Evolutionary conservation across 2,797 vertebrate species (phyloP).

Genomic region (Myotis myotis): DNA sequence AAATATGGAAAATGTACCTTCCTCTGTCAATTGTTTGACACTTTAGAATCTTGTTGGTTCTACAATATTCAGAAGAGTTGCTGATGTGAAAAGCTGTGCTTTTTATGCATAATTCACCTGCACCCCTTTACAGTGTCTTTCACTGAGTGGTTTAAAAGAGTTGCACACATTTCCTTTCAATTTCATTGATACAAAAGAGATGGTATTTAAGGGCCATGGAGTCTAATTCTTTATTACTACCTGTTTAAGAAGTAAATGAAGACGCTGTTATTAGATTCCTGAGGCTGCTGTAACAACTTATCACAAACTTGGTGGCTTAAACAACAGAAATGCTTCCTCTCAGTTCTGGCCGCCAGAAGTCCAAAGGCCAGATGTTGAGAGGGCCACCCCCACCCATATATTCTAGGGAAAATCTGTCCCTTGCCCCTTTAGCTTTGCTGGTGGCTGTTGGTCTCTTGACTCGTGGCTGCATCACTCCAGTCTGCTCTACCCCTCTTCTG

Average conservation of each 20-base stretch:
- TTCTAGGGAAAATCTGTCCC: not conserved
- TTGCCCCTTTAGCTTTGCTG: not conserved
- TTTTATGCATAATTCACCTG: not conserved
- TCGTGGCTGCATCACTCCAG: not conserved
- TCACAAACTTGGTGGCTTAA: not conserved
- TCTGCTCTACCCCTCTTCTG: not conserved
- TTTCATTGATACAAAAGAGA: not conserved
- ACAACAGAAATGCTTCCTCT: not conserved
- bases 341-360: not conserved
- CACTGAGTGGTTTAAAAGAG: not conserved
- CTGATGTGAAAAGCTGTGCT: not conserved
- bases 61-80: not conserved
- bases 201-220: not conserved
- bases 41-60: not conserved
- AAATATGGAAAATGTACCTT: not conserved
- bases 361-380: not conserved
- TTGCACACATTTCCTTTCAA: not conserved
- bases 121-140: not conserved
- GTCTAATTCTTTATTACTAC: not conserved
- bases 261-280: not conserved
- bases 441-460: not conserved
- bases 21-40: not conserved
- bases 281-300: not conserved
- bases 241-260: not conserved
- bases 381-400: accelerated